Conservation (phyloP, 2,797 vertebrate species). For the Columba guinea region DNA sequence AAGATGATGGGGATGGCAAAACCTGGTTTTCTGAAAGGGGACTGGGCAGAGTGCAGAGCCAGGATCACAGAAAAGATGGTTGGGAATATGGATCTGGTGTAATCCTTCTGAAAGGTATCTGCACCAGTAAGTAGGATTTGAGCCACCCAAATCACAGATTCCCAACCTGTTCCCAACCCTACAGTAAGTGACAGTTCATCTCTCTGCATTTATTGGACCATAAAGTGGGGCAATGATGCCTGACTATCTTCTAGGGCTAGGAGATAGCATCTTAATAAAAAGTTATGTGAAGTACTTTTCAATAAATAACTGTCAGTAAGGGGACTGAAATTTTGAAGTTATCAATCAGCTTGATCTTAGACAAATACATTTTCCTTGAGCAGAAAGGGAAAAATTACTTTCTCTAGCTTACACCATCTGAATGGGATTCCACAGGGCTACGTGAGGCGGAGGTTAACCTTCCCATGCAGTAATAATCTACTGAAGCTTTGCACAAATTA, state of each 20-base stretch:
- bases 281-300: neutral
- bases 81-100: neutral
- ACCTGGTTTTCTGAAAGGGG: neutral
- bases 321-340: neutral
- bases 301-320: neutral
- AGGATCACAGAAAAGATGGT: neutral
- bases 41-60: neutral
- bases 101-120: neutral
- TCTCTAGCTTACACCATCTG: neutral
- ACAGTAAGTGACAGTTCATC: neutral
- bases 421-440: neutral
- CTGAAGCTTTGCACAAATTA: neutral
- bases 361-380: neutral
- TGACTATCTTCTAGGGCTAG: neutral
- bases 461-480: neutral
- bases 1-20: neutral
- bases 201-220: neutral
- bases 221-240: neutral
- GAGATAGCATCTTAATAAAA: neutral
- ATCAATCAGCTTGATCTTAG: neutral
- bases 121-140: neutral
- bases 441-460: neutral
- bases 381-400: neutral
- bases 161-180: neutral
- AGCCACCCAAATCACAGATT: neutral